phyloP scores from a whole-genome alignment of 2,888 invertebrate species.

The Orthosia gracilis region DNA sequence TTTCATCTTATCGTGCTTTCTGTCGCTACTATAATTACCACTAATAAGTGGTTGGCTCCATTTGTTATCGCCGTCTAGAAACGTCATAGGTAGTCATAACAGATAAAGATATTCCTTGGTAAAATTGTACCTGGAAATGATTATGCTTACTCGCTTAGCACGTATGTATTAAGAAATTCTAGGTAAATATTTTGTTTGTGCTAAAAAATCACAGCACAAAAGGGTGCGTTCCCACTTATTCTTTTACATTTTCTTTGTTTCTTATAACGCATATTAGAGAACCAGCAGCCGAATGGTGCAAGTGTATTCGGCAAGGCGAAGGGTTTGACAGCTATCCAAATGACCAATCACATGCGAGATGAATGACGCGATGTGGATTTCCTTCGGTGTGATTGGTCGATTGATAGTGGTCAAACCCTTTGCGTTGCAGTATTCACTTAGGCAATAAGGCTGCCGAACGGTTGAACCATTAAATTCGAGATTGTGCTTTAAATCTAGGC shows the following conservation, averaged over 20 bases:
- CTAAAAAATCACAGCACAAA: conserved; percentile 1
- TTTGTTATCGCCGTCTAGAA: conserved; percentile 66
- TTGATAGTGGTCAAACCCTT: too few relatives aligned
- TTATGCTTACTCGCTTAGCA: conserved; percentile 27
- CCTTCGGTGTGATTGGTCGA: too few relatives aligned
- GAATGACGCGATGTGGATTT: too few relatives aligned
- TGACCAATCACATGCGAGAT: too few relatives aligned
- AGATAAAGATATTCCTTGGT: conserved; percentile 64
- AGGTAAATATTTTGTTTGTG: conserved; percentile 9
- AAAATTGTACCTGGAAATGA: conserved; percentile 41
- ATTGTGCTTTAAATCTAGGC: neutral
- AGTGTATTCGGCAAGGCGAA: too few relatives aligned
- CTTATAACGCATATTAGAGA: too few relatives aligned
- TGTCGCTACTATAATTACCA: conserved; percentile 65
- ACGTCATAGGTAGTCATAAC: conserved; percentile 58
- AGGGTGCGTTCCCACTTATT: neutral
- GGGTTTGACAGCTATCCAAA: too few relatives aligned
- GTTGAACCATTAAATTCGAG: neutral
- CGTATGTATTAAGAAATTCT: conserved; percentile 6
- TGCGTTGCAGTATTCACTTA: too few relatives aligned
- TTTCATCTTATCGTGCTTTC: conserved; percentile 62
- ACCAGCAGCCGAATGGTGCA: too few relatives aligned
- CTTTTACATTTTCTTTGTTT: neutral
- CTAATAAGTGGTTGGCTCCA: conserved; percentile 64
- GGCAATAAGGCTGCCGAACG: too few relatives aligned